phyloP scores from a whole-genome alignment of 2,888 invertebrate genomes.

The Furcula furcula region DNA sequence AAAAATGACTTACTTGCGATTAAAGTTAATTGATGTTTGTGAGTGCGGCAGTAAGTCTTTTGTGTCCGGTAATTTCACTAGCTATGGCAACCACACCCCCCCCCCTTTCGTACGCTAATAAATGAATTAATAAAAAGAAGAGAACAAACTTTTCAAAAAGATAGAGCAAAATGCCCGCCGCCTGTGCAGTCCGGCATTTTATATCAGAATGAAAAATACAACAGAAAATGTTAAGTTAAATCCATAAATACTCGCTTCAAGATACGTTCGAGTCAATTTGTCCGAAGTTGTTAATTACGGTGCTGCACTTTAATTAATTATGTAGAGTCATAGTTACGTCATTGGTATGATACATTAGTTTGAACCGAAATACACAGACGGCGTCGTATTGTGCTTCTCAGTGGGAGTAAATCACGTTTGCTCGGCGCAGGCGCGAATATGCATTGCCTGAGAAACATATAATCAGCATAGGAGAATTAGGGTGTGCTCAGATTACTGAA shows the following conservation, averaged over 20 bases:
- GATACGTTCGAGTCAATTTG: conserved; percentile 19
- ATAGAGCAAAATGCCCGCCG: too few species aligned
- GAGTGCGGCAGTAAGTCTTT: too few species aligned
- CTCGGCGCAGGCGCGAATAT: conserved; percentile 12
- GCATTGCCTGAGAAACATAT: conserved; percentile 32
- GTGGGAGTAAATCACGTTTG: conserved; percentile 20
- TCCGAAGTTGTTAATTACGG: conserved; percentile 14
- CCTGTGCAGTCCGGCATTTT: too few species aligned
- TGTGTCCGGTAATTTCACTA: too few species aligned
- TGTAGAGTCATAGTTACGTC: conserved; percentile 25
- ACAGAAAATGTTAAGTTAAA: background rate
- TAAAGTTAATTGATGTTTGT: too few species aligned
- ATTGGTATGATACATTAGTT: conserved; percentile 14
- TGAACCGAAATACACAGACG: conserved; percentile 16
- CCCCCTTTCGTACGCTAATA: too few species aligned
- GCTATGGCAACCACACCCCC: too few species aligned
- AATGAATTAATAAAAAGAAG: too few species aligned
- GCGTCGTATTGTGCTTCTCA: conserved; percentile 5
- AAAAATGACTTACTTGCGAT: too few species aligned
- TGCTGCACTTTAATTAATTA: conserved; percentile 26
- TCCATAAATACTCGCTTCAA: conserved; percentile 4
- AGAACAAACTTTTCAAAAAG: too few species aligned
- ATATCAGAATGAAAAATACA: conserved; percentile 1
- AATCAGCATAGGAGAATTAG: conserved; percentile 23
- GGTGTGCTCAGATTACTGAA: too few species aligned